phyloP scores from a whole-genome alignment of 2,888 invertebrate species.

The Xestia xanthographa region DNA sequence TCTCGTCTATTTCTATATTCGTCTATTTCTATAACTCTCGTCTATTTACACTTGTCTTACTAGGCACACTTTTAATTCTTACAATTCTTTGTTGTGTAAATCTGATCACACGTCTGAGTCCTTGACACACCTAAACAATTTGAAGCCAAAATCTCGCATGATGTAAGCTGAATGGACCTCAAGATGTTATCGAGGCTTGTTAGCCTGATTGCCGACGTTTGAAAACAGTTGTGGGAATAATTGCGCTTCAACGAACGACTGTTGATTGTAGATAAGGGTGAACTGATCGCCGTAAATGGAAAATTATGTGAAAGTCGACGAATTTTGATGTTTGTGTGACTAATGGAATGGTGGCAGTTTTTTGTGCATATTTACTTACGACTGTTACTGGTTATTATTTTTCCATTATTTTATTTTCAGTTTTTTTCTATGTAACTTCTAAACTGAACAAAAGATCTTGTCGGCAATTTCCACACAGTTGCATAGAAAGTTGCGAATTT shows the following conservation, averaged over 20 bases:
- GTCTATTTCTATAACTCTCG: too few relatives aligned
- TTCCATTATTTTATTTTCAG: not conserved
- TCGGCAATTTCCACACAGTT: not conserved
- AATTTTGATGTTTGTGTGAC: constrained; percentile 20
- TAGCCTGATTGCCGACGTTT: constrained; percentile 56
- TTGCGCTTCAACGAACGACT: constrained; percentile 29
- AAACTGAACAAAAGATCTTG: not conserved
- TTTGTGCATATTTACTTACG: constrained; percentile 9
- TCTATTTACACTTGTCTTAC: not conserved
- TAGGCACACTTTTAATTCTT: constrained; percentile 36
- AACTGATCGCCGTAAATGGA: constrained; percentile 40
- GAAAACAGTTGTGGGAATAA: constrained; percentile 47
- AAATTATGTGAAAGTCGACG: constrained; percentile 45
- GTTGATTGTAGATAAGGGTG: constrained; percentile 43
- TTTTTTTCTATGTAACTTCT: not conserved
- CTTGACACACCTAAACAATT: constrained; percentile 78
- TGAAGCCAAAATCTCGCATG: constrained; percentile 66
- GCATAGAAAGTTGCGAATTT: not conserved
- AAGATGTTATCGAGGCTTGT: constrained; percentile 65
- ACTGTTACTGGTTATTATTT: not conserved
- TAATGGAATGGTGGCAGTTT: constrained; percentile 4
- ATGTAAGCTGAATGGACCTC: constrained; percentile 64
- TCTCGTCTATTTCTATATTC: too few relatives aligned
- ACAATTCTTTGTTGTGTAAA: constrained; percentile 70
- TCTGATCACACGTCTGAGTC: constrained; percentile 68